Percentiles rank a stretch among this genome's conserved stretches.
These are phyloP conservation scores for Passer montanus DNA, from an alignment of 2,113 vertebrate species.

Conservation along the genomic window DNA sequence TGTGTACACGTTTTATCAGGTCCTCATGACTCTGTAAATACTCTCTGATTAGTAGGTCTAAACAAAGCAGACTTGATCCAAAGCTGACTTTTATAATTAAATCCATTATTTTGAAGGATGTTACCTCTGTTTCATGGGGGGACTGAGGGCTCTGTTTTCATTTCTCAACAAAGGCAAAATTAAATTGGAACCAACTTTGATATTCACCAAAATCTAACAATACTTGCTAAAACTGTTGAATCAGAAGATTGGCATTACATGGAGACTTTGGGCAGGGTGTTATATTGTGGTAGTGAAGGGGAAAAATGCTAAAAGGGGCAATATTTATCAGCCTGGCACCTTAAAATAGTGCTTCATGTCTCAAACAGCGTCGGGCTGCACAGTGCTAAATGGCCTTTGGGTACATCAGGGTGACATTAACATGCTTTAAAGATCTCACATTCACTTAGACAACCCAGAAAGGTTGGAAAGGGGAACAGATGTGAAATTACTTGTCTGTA, in stretches of 20 bases:
- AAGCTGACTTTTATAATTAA: conserved; percentile 4
- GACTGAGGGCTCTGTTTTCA: neutral
- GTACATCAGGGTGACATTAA: neutral
- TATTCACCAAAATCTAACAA: neutral
- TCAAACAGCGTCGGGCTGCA: neutral
- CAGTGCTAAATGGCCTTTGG: neutral
- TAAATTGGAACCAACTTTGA: neutral
- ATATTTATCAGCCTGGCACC: neutral
- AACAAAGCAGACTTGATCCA: conserved; percentile 10
- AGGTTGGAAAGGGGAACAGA: neutral
- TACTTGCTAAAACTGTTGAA: neutral
- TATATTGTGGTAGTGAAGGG: neutral
- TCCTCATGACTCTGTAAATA: conserved; percentile 68
- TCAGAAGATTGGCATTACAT: neutral
- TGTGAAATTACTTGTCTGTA: neutral
- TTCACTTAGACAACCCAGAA: neutral
- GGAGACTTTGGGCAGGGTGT: neutral
- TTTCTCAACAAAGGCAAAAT: neutral
- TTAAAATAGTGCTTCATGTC: neutral
- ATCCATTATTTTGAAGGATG: neutral
- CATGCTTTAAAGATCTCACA: neutral
- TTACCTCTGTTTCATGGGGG: neutral
- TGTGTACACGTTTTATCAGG: conserved; percentile 70
- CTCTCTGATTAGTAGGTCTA: conserved; percentile 64
- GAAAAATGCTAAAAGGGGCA: neutral